Conservation (phyloP, 2,888 invertebrate species). For the Hirudinaria manillensis region DNA sequence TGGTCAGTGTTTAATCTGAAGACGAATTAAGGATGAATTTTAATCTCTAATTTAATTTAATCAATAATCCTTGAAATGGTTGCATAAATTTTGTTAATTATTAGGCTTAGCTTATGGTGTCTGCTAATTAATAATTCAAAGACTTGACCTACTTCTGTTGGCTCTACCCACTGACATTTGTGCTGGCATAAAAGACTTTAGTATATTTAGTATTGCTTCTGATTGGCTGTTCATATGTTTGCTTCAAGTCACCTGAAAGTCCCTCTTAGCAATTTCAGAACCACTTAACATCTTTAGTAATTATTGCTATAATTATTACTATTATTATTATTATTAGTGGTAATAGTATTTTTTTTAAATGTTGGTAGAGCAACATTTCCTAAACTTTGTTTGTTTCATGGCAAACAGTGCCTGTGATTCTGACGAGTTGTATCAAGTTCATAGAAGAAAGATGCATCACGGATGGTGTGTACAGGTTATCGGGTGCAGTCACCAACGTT, state of each 20-base stretch:
- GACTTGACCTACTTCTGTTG: no score
- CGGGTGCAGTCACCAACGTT: slow-evolving; percentile 91
- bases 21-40: not conserved
- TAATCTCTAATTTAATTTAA: not conserved
- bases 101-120: no score
- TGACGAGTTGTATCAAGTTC: slow-evolving; percentile 82
- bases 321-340: not conserved
- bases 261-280: no score
- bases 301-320: not conserved
- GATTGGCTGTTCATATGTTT: no score
- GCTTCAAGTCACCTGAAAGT: no score
- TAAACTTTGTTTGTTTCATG: no score
- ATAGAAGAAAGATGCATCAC: slow-evolving; percentile 90
- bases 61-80: not conserved
- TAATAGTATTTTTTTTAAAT: not conserved
- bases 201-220: no score
- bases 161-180: no score
- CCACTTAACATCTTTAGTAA: not conserved
- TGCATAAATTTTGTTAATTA: not conserved
- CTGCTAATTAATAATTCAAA: no score
- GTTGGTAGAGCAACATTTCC: no score
- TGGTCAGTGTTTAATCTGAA: slow-evolving; percentile 57
- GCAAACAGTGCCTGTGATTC: slow-evolving; percentile 74
- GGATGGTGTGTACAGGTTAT: slow-evolving; percentile 90
- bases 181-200: no score